Evolutionary conservation across 2,113 vertebrate genomes (phyloP).

Genomic region (Carollia perspicillata): DNA sequence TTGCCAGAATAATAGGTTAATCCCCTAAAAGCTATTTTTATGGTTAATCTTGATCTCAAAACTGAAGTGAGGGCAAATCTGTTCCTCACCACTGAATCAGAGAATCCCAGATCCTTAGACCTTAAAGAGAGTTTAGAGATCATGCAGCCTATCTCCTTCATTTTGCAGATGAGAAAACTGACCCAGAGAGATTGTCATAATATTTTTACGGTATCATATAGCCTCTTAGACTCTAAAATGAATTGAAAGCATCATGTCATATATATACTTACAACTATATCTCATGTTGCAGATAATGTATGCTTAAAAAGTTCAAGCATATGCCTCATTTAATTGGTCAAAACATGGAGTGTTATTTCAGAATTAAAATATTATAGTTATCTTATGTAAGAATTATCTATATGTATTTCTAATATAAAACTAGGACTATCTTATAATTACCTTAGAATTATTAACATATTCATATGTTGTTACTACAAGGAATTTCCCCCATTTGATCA

Average conservation of each 20-base stretch:
- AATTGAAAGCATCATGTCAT: not conserved
- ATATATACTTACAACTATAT: not conserved
- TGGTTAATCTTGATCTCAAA: constrained; percentile 5
- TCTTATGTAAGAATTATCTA: not conserved
- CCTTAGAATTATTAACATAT: not conserved
- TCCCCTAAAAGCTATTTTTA: not conserved
- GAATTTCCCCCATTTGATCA: not conserved
- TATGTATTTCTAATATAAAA: not conserved
- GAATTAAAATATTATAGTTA: constrained; percentile 12
- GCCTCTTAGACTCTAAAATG: not conserved
- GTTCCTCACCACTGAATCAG: not conserved
- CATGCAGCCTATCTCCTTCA: not conserved
- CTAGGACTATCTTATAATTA: not conserved
- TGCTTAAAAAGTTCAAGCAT: constrained; percentile 8
- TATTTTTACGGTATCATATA: not conserved
- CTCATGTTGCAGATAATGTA: not conserved
- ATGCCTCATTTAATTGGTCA: not conserved
- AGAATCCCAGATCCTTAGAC: not conserved
- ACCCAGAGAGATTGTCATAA: not conserved
- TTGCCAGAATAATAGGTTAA: constrained; percentile 17
- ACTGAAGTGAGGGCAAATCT: not conserved
- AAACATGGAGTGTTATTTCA: constrained; percentile 3
- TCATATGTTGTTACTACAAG: not conserved
- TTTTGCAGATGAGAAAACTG: constrained; percentile 6
- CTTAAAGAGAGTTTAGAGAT: not conserved